Evolutionary conservation across 2,797 vertebrate species (phyloP), one percentile per base, ranked within the genome.

Genomic region (Dryobates pubescens): DNA sequence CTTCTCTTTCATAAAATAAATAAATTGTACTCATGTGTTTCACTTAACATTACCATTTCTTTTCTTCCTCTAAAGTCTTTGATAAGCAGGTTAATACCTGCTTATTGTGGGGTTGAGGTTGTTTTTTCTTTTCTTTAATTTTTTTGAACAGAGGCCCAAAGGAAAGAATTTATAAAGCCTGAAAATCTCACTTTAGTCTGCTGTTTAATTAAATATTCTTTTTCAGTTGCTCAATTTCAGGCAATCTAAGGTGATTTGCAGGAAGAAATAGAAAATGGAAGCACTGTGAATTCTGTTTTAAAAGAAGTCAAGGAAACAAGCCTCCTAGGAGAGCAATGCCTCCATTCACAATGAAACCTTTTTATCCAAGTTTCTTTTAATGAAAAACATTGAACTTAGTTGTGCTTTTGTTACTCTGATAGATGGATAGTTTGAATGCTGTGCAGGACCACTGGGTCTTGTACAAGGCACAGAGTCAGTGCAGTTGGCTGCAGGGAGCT

Each of bases 151-250:
- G 54, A 86, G 80, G 16, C 18, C 76, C 93, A 76, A 61, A 74
- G 61, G 86, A 71, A 71, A 70, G 70, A 65, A 72, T 72, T 92
- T 82, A 59, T 89, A 83, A 92, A 86, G 58, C 58, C 36, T 2
- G 12, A 72, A 84, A 92, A 91, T 94, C 76, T 93, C 75, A 65
- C 51, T 94, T 86, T 45, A 92, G 63, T 58, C n/a, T 1, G 1
- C 80, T 9, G 17, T 86, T 96, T 91, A 96, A 95, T 93, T 97
- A 95, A 86, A 90, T 93, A 90, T 93, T 95, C 94, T 91, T 93
- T 94, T 96, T 89, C 71, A 45, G 23, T 93, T 92, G 62, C 62
- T 90, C 61, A 36, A 0, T 90, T 96, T 93, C 19, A 34, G 58
- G n/a, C 49, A 87, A 45, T 29, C 58, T 68, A 14, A 81, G 74